A percentile compares a stretch with the other conserved stretches of the same genome.
Conservation (phyloP, 2,113 vertebrate species). For the Misgurnus mizolepis region DNA sequence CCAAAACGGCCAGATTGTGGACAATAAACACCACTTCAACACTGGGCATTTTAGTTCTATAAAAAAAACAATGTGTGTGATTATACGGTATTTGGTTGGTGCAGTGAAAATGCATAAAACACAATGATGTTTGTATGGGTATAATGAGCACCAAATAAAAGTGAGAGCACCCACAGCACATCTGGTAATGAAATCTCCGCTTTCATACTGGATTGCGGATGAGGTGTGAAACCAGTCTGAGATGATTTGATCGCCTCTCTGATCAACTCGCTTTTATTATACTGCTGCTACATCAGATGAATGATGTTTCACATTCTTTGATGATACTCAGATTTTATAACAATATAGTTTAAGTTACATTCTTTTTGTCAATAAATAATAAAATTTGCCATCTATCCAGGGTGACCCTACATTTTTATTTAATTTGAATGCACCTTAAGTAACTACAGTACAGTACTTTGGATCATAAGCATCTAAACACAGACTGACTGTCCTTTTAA, state of each 20-base stretch:
- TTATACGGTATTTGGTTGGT: not conserved
- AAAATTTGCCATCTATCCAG: not conserved
- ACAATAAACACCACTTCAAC: not conserved
- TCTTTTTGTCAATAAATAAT: conserved; percentile 33
- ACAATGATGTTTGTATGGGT: not conserved
- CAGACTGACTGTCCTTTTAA: too few relatives aligned
- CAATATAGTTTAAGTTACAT: conserved; percentile 31
- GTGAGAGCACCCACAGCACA: not conserved
- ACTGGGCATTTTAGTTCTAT: not conserved
- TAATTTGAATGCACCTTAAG: too few relatives aligned
- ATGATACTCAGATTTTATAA: not conserved
- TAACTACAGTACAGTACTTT: too few relatives aligned
- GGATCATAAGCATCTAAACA: too few relatives aligned
- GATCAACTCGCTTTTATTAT: too few relatives aligned
- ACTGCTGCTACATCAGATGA: too few relatives aligned
- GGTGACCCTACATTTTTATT: too few relatives aligned
- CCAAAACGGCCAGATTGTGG: not conserved
- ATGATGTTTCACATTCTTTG: too few relatives aligned
- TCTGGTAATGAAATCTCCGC: not conserved
- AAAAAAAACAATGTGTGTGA: not conserved
- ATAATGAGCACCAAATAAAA: conserved; percentile 10
- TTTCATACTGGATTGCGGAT: not conserved
- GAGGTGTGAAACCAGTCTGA: not conserved
- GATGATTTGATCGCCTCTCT: too few relatives aligned
- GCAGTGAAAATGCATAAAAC: not conserved